Evolutionary conservation across 92 coral and sea anemone species (phyloP).

Genomic region (Zoanthus gigantus): DNA sequence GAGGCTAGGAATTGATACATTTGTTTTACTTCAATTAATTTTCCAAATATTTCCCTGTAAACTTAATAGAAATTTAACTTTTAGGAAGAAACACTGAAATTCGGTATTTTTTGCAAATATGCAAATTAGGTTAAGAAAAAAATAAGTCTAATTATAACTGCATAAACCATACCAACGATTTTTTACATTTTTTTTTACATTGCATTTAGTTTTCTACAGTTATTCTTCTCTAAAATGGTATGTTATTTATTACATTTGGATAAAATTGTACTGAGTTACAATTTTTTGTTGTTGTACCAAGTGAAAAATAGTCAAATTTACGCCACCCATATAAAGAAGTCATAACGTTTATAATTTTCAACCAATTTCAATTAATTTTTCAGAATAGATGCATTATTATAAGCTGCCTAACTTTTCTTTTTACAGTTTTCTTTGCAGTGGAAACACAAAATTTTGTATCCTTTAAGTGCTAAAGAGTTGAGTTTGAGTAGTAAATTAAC

Average conservation of each 20-base stretch:
- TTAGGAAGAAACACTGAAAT: slow-evolving; percentile 11
- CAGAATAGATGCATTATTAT: background rate
- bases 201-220: slow-evolving; percentile 17
- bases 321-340: slow-evolving; percentile 1
- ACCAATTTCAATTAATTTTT: background rate
- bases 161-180: slow-evolving; percentile 1
- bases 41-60: slow-evolving; percentile 24
- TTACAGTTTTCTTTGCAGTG: background rate
- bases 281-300: background rate
- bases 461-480: background rate
- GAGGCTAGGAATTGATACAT: background rate
- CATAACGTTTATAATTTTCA: background rate
- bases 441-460: background rate
- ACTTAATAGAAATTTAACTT: slow-evolving; percentile 27
- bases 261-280: slow-evolving; percentile 11
- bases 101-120: background rate
- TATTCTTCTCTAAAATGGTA: slow-evolving; percentile 42
- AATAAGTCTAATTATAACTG: slow-evolving; percentile 6
- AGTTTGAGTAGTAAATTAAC: background rate
- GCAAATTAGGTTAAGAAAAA: slow-evolving; percentile 14
- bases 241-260: slow-evolving; percentile 33
- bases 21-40: slow-evolving; percentile 5
- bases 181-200: background rate
- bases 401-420: background rate
- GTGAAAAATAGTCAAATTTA: background rate